Evolutionary conservation across 2,113 vertebrate species (phyloP), one percentile per base, ranked within the genome.

Genomic region (Poecile atricapillus): DNA sequence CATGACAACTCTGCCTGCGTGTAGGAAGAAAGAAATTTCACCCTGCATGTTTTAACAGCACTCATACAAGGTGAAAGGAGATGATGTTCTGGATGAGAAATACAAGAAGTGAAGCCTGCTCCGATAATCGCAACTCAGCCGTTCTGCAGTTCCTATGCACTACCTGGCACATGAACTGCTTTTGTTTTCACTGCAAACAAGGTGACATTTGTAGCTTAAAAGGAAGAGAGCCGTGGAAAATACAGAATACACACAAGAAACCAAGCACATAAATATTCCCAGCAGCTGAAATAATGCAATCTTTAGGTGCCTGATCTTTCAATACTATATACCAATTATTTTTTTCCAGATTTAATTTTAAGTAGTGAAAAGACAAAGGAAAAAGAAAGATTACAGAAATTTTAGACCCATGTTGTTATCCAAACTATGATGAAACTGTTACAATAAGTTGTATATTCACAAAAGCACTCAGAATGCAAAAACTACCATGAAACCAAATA

Each of bases 41-140:
- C 93, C 92, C 88, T 94, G 89, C 75, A 77, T 93, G 85, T 90
- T 90, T 95, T 91, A 93, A 79, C 76, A 68, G 85, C 67, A 44
- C 46, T 55, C 56, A 46, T 16, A 56, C 35, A 78, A 91, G 50
- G 85, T 47, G 65, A 92, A 95, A 86, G 83, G 46, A 92, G 71
- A 77, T 12, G 52, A 87, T 74, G 60, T 15, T 63, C 55, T 81
- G 81, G 87, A 53, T 78, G 19, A 83, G 86, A 87, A 82, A 31
- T 50, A 84, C 5, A 64, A 74, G 39, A 67, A 81, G 18, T 8
- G 46, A 60, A 83, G 55, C 47, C 77, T 88, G 20, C 83, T 77
- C 35, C 17, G 30, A 35, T 22, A 43, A 69, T 11, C 1, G 3
- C 63, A 83, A 30, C 28, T 86, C 64, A 89, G n/a, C 22, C 49